Evolutionary conservation across 2,888 invertebrate genomes (phyloP).

Genomic region (Panopea generosa): DNA sequence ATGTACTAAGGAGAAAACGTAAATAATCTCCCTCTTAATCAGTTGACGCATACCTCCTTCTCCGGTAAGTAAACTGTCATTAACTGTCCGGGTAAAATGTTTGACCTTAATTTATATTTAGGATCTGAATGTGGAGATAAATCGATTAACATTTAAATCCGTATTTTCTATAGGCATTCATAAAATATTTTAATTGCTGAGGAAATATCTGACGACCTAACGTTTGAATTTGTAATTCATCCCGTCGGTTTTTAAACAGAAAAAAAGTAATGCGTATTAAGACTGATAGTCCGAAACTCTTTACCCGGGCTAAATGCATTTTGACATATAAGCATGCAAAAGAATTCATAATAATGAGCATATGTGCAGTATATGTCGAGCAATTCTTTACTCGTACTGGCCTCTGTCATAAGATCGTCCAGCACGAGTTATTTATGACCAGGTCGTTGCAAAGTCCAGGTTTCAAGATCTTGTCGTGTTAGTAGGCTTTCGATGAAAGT

Average conservation of each 20-base stretch:
- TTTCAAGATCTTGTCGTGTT: constrained; percentile 19
- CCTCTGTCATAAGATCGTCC: constrained; percentile 39
- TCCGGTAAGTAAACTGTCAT: constrained; percentile 40
- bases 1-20: constrained; percentile 17
- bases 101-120: constrained; percentile 53
- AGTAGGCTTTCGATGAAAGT: constrained; percentile 40
- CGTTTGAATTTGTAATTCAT: constrained; percentile 40
- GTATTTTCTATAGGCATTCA: constrained; percentile 44
- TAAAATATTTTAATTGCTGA: constrained; percentile 37
- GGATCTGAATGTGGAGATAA: constrained; percentile 55
- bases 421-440: constrained; percentile 22
- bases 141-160: constrained; percentile 51
- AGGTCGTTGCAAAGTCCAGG: constrained; percentile 17
- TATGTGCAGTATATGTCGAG: constrained; percentile 40
- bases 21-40: constrained; percentile 36
- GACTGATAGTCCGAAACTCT: constrained; percentile 45
- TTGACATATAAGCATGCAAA: constrained; percentile 56
- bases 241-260: constrained; percentile 47
- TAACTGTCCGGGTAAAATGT: constrained; percentile 57
- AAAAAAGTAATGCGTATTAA: constrained; percentile 54
- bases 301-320: constrained; percentile 43
- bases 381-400: constrained; percentile 20
- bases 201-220: constrained; percentile 59
- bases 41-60: constrained; percentile 22
- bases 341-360: constrained; percentile 50